phyloP scores from a whole-genome alignment of 2,888 invertebrate species.

The Trissoscelio sp. region DNA sequence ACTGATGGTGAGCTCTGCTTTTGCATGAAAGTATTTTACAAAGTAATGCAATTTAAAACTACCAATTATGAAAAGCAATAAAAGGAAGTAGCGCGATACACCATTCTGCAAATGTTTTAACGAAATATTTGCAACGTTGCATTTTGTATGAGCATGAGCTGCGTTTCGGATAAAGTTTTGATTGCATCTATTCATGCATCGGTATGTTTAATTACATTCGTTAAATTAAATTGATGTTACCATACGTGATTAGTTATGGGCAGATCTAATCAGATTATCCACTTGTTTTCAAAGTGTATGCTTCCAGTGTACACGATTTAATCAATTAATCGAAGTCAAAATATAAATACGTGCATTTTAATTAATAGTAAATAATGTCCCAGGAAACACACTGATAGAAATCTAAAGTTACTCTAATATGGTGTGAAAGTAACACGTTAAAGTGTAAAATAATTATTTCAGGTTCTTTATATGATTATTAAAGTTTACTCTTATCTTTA shows the following conservation, averaged over 20 bases:
- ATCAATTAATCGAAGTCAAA: background rate
- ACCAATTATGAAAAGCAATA: background rate
- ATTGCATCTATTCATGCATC: slow-evolving; percentile 5
- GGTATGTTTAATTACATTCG: slow-evolving; percentile 2
- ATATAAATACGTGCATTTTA: too few relatives aligned
- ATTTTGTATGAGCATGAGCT: background rate
- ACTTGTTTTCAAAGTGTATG: background rate
- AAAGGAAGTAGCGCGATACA: background rate
- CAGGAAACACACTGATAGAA: too few relatives aligned
- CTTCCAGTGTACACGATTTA: background rate
- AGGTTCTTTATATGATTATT: too few relatives aligned
- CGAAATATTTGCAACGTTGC: background rate
- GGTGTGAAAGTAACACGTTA: too few relatives aligned
- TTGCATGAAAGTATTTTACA: too few relatives aligned
- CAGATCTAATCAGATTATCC: background rate
- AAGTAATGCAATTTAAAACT: background rate
- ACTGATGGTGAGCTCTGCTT: too few relatives aligned
- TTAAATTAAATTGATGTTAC: slow-evolving; percentile 5
- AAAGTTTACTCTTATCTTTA: too few relatives aligned
- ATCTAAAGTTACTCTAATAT: too few relatives aligned
- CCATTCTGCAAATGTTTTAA: background rate
- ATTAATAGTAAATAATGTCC: too few relatives aligned
- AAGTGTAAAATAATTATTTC: too few relatives aligned
- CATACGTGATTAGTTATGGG: background rate
- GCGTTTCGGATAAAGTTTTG: slow-evolving; percentile 13